Evolutionary conservation across 2,888 invertebrate genomes (phyloP).

Genomic region (Drosophila cognata): DNA sequence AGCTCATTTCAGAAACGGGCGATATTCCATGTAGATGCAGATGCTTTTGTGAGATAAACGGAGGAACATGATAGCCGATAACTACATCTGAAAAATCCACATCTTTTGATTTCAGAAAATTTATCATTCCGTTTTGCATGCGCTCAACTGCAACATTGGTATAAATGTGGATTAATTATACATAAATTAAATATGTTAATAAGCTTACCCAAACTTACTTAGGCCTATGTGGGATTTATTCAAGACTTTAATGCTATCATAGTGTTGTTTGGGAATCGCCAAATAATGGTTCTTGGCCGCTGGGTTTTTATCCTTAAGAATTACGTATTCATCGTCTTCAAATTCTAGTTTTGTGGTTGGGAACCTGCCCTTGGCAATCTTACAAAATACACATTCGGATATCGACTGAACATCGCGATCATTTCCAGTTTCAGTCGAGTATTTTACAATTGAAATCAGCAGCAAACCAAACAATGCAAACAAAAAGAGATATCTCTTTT

Average conservation of each 20-base stretch:
- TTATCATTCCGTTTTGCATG: constrained; percentile 87
- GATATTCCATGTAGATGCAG: constrained; percentile 93
- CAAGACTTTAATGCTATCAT: constrained; percentile 89
- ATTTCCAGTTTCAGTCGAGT: constrained; percentile 10
- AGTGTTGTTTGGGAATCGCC: constrained; percentile 91
- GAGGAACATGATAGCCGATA: constrained; percentile 96
- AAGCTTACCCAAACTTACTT: constrained; percentile 86
- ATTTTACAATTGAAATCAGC: constrained; percentile 22
- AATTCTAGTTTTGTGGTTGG: constrained; percentile 88
- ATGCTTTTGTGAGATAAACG: constrained; percentile 93
- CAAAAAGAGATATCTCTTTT: constrained; percentile 26
- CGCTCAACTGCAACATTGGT: constrained; percentile 87
- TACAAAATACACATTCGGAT: constrained; percentile 89
- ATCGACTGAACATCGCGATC: neutral
- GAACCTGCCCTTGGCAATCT: constrained; percentile 87
- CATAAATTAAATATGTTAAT: constrained; percentile 8
- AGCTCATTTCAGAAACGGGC: constrained; percentile 91
- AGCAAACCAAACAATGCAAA: neutral
- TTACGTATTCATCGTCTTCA: constrained; percentile 91
- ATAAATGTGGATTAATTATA: neutral
- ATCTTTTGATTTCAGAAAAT: constrained; percentile 86
- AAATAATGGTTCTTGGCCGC: constrained; percentile 92
- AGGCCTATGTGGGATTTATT: constrained; percentile 88
- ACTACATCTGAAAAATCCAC: constrained; percentile 85
- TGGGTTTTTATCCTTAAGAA: constrained; percentile 93